Conservation (phyloP, 92 coral and sea anemone genomes). For the Parazoanthus swiftii region DNA sequence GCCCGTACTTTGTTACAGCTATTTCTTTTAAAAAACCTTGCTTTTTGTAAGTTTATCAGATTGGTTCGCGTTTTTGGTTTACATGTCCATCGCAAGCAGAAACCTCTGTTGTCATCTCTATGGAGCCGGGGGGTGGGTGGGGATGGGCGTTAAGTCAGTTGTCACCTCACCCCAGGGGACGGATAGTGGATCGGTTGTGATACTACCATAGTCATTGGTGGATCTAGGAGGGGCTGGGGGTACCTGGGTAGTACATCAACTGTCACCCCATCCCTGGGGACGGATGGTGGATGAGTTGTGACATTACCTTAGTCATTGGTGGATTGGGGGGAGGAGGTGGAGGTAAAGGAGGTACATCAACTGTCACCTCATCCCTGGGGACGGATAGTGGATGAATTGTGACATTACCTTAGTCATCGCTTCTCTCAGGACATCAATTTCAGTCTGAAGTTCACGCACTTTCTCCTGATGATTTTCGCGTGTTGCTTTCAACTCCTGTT, state of each 20-base stretch:
- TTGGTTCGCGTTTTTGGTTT: no score
- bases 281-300: background rate
- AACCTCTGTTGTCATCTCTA: no score
- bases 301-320: conserved; percentile 61
- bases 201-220: background rate
- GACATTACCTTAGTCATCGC: conserved; percentile 64
- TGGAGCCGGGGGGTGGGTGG: background rate
- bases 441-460: conserved; percentile 73
- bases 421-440: conserved; percentile 77
- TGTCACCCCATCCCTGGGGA: no score
- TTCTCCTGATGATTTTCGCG: conserved; percentile 73
- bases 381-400: background rate
- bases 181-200: background rate
- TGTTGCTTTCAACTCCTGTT: conserved; percentile 72
- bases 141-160: background rate
- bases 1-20: no score
- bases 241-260: no score
- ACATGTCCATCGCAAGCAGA: no score
- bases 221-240: no score
- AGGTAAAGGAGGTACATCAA: no score
- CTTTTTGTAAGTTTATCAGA: no score
- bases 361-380: no score
- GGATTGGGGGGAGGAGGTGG: no score
- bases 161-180: background rate
- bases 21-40: no score